phyloP scores from a whole-genome alignment of 2,888 invertebrate species.

The Poecilus cupreus region DNA sequence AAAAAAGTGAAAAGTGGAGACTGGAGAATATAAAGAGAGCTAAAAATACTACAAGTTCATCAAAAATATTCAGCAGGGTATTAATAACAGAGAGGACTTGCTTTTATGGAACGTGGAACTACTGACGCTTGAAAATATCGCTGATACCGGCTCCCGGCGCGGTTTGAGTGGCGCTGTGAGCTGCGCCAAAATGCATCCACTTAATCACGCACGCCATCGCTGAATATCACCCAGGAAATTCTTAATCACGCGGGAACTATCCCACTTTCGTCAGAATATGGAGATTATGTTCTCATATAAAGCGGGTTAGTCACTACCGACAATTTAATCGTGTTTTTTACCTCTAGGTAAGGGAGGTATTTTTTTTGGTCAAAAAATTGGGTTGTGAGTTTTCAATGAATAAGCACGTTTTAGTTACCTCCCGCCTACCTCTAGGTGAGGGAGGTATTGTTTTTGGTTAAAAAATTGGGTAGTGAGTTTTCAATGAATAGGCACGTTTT shows the following conservation, averaged over 20 bases:
- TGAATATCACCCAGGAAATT: neutral
- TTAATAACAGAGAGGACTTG: constrained; percentile 2
- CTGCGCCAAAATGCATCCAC: constrained; percentile 7
- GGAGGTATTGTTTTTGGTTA: too few species aligned
- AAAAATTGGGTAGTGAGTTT: too few species aligned
- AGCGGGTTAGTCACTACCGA: too few species aligned
- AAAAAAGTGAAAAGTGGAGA: neutral
- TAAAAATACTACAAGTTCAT: constrained; percentile 39
- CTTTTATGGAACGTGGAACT: neutral
- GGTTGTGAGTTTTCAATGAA: too few species aligned
- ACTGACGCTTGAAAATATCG: constrained; percentile 23
- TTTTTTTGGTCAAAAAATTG: too few species aligned
- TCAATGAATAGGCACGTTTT: too few species aligned
- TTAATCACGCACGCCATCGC: neutral
- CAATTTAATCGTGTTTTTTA: too few species aligned
- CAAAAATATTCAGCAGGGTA: constrained; percentile 35
- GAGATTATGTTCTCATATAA: too few species aligned
- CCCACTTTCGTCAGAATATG: too few species aligned
- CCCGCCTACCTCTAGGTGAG: too few species aligned
- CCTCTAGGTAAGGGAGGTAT: too few species aligned
- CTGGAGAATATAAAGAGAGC: neutral
- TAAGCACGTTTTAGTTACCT: too few species aligned
- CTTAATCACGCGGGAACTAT: neutral
- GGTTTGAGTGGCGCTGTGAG: neutral
- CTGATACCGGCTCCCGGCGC: neutral